Evolutionary conservation across 2,113 vertebrate species (phyloP), one percentile per base, ranked within the genome.

Genomic region (Nipponia nippon): DNA sequence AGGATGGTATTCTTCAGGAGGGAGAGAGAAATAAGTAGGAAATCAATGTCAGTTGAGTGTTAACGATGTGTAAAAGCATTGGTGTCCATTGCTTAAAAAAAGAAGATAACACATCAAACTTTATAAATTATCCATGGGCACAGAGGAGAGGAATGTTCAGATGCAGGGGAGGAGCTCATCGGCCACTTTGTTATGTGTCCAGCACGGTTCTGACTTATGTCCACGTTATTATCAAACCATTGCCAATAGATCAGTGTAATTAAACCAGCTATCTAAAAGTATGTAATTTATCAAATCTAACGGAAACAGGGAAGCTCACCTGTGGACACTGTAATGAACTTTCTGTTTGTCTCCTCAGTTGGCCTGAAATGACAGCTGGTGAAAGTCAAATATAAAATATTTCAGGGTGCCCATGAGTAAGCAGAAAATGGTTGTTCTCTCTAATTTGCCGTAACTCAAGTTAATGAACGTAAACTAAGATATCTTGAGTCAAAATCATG

Each of bases 201-300:
- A 40, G 83, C 69, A 46, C 1, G 10, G 63, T 89, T 76, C 85
- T 97, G 93, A 96, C 79, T 94, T 96, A 96, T 90, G 90, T 83
- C 92, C 59, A 15, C 10, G 26, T 95, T 94, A 85, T 91, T 96
- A 96, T 94, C 96, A 96, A 94, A 84, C 56, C 89, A 42, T 61
- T 95, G 88, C 92, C 96, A 93, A 95, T 97, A 96, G 94, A 97
- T 97, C 96, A 97, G 77, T 71, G 92, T 97, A 97, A 97, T 96
- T 96, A 97, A 97, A 94, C 90, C 61, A 73, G 89, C 96, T 97
- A 96, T 93, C 95, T 94, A 56, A 82, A 95, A 94, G 92, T 72
- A 78, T 5, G 6, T 84, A 61, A 95, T 97, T 95, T 84, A 69
- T 96, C 92, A 95, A 25, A 91, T 81, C 86, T 78, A 92, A 72